Conservation (phyloP, 1,140 invertebrate genomes). For the Dysdera silvatica region DNA sequence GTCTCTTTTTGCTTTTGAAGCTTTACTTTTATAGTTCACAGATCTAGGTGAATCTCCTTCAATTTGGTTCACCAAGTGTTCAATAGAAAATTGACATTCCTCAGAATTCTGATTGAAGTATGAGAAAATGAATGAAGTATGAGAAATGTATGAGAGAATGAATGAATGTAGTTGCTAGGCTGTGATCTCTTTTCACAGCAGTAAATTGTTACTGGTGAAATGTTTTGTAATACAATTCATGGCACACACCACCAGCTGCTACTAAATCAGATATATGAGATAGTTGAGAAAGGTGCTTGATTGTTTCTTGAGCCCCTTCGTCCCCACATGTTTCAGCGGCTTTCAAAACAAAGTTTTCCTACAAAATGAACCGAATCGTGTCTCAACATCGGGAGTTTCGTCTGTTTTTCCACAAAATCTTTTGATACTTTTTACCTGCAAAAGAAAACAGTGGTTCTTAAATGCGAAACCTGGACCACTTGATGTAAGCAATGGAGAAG, state of each 20-base stretch:
- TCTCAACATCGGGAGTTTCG: neutral
- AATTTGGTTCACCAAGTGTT: neutral
- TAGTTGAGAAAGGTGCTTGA: no score
- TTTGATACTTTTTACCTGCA: neutral
- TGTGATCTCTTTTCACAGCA: neutral
- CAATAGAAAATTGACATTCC: neutral
- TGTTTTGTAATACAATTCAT: neutral
- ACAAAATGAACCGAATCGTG: neutral
- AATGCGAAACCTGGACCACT: neutral
- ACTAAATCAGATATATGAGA: no score
- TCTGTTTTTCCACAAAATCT: neutral
- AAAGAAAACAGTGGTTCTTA: neutral
- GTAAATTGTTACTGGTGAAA: neutral
- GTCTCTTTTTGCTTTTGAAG: no score
- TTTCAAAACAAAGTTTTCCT: neutral
- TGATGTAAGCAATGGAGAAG: neutral
- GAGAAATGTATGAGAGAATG: no score
- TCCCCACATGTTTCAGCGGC: neutral
- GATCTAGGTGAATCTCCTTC: neutral
- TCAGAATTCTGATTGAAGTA: neutral
- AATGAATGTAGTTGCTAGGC: neutral
- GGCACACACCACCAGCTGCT: neutral
- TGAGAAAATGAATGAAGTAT: neutral
- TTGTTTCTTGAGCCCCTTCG: neutral
- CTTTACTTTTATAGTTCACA: no score